phyloP scores from a whole-genome alignment of 2,113 vertebrate genomes.

The Oncorhynchus mykiss region DNA sequence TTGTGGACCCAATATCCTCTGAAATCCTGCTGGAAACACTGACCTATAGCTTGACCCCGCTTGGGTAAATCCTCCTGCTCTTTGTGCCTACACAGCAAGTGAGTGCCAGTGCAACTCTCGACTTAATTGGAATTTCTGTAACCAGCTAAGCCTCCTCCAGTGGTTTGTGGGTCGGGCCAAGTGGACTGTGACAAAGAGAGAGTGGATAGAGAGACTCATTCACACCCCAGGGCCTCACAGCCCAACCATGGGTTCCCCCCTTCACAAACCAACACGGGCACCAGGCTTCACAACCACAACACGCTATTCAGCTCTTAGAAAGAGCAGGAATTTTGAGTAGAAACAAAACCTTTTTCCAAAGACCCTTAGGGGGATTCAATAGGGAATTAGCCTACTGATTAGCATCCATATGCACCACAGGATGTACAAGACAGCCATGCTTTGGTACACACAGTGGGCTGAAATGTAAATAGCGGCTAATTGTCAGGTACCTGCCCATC shows the following conservation, averaged over 20 bases:
- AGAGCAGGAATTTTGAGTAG: background rate
- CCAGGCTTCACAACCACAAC: background rate
- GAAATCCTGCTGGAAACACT: conserved; percentile 28
- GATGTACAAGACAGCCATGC: conserved; percentile 9
- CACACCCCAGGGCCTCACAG: background rate
- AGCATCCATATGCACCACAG: conserved; percentile 5
- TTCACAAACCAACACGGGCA: background rate
- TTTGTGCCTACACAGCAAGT: conserved; percentile 35
- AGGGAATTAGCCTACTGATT: conserved; percentile 2
- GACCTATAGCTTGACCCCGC: conserved; percentile 42
- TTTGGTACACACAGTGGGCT: conserved; percentile 3
- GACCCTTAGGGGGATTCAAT: background rate
- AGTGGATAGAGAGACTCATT: conserved; percentile 1
- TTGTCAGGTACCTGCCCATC: conserved; percentile 28
- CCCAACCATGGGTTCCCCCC: background rate
- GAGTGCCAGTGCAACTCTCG: conserved; percentile 39
- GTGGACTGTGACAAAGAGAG: conserved; percentile 39
- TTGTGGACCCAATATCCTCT: conserved; percentile 27
- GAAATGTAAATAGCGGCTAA: conserved; percentile 21
- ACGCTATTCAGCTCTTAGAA: background rate
- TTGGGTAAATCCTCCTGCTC: conserved; percentile 31
- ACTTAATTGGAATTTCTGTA: conserved; percentile 52
- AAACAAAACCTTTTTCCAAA: conserved; percentile 6
- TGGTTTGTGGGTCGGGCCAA: conserved; percentile 21
- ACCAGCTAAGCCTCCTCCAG: conserved; percentile 28